Conservation (phyloP, 2,888 invertebrate genomes). For the Timandra comae region DNA sequence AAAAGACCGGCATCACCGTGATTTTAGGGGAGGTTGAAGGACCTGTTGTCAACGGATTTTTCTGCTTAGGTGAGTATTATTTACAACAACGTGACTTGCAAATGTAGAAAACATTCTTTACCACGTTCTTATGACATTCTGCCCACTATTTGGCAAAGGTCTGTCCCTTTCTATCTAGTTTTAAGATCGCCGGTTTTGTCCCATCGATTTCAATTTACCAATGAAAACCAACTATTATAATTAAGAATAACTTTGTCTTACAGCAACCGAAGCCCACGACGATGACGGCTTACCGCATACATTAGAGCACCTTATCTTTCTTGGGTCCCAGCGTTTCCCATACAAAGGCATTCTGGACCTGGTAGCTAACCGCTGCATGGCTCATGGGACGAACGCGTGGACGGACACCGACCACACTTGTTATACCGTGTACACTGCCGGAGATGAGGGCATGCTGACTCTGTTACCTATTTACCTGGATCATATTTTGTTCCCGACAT, state of each 20-base stretch:
- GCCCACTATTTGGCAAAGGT: no score
- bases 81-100: no score
- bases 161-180: no score
- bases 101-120: no score
- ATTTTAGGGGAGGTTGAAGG: slow-evolving; percentile 92
- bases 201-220: no score
- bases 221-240: no score
- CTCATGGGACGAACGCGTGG: slow-evolving; percentile 95
- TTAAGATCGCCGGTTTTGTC: no score
- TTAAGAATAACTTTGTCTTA: no score
- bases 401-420: slow-evolving; percentile 92
- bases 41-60: slow-evolving; percentile 92
- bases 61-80: slow-evolving; percentile 85
- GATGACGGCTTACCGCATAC: slow-evolving; percentile 96
- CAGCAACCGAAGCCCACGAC: slow-evolving; percentile 93
- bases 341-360: slow-evolving; percentile 93
- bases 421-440: slow-evolving; percentile 91
- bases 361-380: slow-evolving; percentile 91
- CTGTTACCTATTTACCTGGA: slow-evolving; percentile 94
- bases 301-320: slow-evolving; percentile 92
- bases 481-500: slow-evolving; percentile 89
- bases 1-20: slow-evolving; percentile 86
- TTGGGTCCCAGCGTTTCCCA: slow-evolving; percentile 93
- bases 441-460: slow-evolving; percentile 88
- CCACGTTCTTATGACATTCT: no score